Percentiles rank a stretch among this genome's conserved stretches.
Evolutionary conservation across 2,888 invertebrate genomes (phyloP).

Genomic region (Nebria salina): DNA sequence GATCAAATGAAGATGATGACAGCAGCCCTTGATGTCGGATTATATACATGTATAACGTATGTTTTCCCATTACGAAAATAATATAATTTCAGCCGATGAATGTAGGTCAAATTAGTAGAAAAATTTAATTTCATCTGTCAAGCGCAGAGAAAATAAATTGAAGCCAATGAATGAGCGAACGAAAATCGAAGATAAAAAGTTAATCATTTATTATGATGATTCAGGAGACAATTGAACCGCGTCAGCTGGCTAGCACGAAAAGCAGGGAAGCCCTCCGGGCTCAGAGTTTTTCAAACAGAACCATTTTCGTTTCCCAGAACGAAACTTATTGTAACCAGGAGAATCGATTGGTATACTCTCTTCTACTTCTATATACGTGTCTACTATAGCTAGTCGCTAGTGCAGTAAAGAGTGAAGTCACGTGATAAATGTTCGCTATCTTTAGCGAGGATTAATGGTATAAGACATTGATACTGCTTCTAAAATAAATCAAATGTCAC

Average conservation of each 20-base stretch:
- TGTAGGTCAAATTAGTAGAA: not conserved
- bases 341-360: conserved; percentile 24
- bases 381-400: conserved; percentile 1
- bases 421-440: conserved; percentile 44
- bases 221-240: conserved; percentile 13
- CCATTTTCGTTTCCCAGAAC: not conserved
- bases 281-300: not conserved
- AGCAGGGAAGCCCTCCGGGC: conserved; percentile 6
- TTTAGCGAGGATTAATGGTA: conserved; percentile 40
- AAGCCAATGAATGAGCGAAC: not conserved
- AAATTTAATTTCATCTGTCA: not conserved
- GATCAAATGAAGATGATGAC: no score
- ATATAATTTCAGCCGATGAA: no score
- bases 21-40: no score
- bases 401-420: conserved; percentile 3
- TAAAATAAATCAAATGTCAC: conserved; percentile 45
- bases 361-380: not conserved
- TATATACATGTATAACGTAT: no score
- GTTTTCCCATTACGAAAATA: no score
- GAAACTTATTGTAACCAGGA: conserved; percentile 6
- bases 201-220: conserved; percentile 6
- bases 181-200: conserved; percentile 5
- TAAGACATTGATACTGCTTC: conserved; percentile 46
- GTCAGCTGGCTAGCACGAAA: conserved; percentile 10
- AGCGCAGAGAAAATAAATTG: not conserved